Evolutionary conservation across 1,140 invertebrate genomes (phyloP).

Genomic region (Bombyx mandarina): DNA sequence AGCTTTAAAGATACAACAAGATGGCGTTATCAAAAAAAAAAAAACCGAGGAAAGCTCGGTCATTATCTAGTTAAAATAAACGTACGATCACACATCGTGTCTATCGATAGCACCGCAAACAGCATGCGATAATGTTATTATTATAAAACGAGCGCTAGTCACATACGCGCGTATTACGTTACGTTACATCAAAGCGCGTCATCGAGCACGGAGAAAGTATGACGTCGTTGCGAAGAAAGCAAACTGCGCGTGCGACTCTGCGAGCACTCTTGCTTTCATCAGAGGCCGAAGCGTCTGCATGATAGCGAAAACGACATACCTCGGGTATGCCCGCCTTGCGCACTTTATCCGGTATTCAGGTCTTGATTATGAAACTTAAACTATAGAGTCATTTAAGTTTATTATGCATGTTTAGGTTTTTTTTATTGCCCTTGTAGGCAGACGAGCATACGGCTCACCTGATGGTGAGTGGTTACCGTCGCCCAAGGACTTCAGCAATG

Average conservation of each 20-base stretch:
- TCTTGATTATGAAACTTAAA: constrained; percentile 64
- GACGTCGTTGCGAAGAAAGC: constrained; percentile 66
- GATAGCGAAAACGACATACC: constrained; percentile 66
- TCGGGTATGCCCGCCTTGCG: constrained; percentile 35
- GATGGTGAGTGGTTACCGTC: no score
- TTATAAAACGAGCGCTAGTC: no score
- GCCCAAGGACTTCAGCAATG: no score
- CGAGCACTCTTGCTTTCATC: constrained; percentile 57
- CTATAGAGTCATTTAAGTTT: constrained; percentile 52
- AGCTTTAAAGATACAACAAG: no score
- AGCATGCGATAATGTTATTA: no score
- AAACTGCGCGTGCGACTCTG: constrained; percentile 40
- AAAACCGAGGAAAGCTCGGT: no score
- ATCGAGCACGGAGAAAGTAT: constrained; percentile 52
- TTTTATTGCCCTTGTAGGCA: no score
- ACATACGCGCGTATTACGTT: constrained; percentile 23
- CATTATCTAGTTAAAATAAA: no score
- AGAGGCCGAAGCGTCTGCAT: constrained; percentile 53
- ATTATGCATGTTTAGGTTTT: constrained; percentile 10
- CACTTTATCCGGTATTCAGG: constrained; percentile 61
- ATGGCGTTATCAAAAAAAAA: no score
- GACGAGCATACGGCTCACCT: no score
- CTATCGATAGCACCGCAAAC: no score
- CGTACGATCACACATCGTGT: no score
- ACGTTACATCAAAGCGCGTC: constrained; percentile 55